Evolutionary conservation across 2,113 vertebrate genomes (phyloP), one percentile per base, ranked within the genome.

Genomic region (Lepisosteus oculatus): DNA sequence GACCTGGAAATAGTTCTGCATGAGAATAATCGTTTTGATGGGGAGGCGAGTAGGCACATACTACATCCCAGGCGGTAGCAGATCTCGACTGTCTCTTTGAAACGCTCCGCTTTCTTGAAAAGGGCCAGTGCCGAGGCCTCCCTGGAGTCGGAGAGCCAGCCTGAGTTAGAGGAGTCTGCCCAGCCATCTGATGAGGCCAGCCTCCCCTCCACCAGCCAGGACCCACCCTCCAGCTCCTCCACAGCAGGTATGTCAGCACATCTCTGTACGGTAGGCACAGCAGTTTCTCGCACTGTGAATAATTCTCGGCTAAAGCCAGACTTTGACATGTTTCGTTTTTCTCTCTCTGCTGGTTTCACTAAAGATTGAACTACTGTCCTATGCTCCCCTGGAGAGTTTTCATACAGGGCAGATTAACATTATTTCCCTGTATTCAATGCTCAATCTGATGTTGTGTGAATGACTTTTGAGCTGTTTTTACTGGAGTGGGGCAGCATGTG

Each of bases 131-230:
- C 90, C 55, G 95, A 97, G 77, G 90, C 85, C n/a, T 90, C 91
- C 4, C 72, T 95, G 64, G 97, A 98, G 80, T 82, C 94, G 0
- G 93, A 94, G 68, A 95, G 94, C 43, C 96, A 96, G 79, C 93
- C 90, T 65, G 95, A 97, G 67, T 14, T 71, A 3, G 95, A 95
- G 75, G 95, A 96, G 74, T 83, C 92, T 56, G 87, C 89, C 68
- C 95, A 96, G 76, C 86, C 91, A 0, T 90, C 93, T 69, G 96
- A 96, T 79, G 94, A 95, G 51, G 85, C 93, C 65, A 92, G 90
- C 77, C 91, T 96, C 71, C 94, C 96, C 59, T 97, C 95, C 0
- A 98, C 96, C 76, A 97, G 95, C 84, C 97, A 98, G 82, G 97
- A 98, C 75, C 96, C 95, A n/a, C 95, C 97, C 14, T 97, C 95